Evolutionary conservation across 2,113 vertebrate genomes (phyloP).

Genomic region (Thalassarche chlororhynchos): DNA sequence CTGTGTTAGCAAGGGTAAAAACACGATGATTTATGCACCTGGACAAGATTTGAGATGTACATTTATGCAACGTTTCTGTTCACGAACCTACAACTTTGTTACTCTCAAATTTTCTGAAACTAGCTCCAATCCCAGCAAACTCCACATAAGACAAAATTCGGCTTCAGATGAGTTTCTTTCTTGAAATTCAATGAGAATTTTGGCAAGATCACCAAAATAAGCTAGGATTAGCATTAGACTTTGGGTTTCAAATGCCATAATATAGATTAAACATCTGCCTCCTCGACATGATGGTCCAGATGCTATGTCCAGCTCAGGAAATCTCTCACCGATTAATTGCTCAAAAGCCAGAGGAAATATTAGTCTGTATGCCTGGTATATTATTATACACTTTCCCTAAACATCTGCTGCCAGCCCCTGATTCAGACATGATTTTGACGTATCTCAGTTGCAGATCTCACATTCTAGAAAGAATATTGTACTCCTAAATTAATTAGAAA

Average conservation of each 20-base stretch:
- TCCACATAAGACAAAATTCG: neutral
- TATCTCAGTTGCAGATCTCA: neutral
- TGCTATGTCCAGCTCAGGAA: neutral
- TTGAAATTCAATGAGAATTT: neutral
- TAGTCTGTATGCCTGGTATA: neutral
- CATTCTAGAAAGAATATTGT: neutral
- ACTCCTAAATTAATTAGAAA: neutral
- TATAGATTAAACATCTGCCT: neutral
- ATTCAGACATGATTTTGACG: neutral
- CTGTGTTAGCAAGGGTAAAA: neutral
- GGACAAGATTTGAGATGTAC: neutral
- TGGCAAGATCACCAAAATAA: neutral
- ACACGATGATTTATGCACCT: neutral
- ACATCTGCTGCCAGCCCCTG: neutral
- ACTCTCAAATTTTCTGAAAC: neutral
- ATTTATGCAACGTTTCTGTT: neutral
- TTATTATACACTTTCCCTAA: neutral
- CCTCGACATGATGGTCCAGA: neutral
- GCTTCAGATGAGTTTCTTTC: neutral
- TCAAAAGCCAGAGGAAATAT: neutral
- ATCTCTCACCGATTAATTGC: neutral
- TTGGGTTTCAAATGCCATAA: neutral
- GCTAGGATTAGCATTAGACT: neutral
- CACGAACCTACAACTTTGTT: neutral
- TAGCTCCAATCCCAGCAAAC: neutral